Percentiles rank a stretch among this genome's conserved stretches.
Evolutionary conservation across 2,797 vertebrate species (phyloP).

Genomic region (Rallus crepitans): DNA sequence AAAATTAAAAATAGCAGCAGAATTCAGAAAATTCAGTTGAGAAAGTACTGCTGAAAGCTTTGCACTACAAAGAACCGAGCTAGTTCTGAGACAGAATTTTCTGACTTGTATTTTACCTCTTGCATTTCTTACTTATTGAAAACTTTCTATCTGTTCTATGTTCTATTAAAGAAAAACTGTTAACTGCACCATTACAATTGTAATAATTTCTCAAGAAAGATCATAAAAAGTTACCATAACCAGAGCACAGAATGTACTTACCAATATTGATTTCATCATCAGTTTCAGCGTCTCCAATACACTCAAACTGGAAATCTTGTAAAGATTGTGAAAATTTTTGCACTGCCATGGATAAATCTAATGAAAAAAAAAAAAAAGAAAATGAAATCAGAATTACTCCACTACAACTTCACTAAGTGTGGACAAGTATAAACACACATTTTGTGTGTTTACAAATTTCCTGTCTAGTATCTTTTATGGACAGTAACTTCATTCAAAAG

Average conservation of each 20-base stretch:
- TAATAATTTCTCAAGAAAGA: not conserved
- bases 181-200: not conserved
- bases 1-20: not conserved
- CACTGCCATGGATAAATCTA: conserved; percentile 95
- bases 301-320: conserved; percentile 98
- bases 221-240: not conserved
- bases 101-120: not conserved
- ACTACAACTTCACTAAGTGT: not conserved
- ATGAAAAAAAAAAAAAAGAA: conserved; percentile 6
- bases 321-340: conserved; percentile 97
- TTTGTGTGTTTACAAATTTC: not conserved
- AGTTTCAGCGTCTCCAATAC: conserved; percentile 97
- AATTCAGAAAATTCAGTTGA: not conserved
- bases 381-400: not conserved
- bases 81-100: not conserved
- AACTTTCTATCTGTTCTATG: not conserved
- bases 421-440: too few relatives aligned
- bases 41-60: not conserved
- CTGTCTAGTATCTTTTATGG: not conserved
- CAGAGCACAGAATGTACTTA: conserved; percentile 71
- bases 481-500: not conserved
- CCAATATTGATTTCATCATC: conserved; percentile 98
- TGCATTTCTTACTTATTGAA: not conserved
- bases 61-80: not conserved
- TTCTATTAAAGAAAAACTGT: not conserved